Conservation (phyloP, 2,113 vertebrate genomes). For the Orcinus orca region DNA sequence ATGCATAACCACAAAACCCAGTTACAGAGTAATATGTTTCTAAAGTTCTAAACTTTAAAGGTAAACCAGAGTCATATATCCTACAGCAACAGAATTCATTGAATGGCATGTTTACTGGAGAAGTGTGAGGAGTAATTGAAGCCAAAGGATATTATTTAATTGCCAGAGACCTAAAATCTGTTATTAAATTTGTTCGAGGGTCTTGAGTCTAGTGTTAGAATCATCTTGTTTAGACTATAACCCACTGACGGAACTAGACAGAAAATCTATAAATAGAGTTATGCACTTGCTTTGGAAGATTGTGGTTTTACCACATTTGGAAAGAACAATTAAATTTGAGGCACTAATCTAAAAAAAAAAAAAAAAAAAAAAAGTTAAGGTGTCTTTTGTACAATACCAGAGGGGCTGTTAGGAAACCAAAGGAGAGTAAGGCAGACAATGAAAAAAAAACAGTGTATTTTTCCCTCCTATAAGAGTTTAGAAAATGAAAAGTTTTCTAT, state of each 20-base stretch:
- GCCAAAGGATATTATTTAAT: constrained; percentile 15
- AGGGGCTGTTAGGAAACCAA: background rate
- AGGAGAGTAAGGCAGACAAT: background rate
- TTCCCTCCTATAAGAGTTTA: background rate
- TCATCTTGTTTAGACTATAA: background rate
- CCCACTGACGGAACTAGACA: background rate
- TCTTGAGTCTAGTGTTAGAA: background rate
- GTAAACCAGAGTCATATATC: background rate
- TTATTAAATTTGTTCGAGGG: constrained; percentile 36
- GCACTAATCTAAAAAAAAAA: background rate
- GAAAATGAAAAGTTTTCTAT: background rate
- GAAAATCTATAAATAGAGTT: constrained; percentile 31
- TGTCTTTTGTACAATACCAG: background rate
- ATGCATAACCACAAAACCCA: background rate
- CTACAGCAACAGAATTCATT: background rate
- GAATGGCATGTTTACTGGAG: background rate
- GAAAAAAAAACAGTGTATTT: background rate
- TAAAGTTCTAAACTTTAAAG: constrained; percentile 30
- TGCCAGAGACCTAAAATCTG: constrained; percentile 18
- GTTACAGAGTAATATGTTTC: background rate
- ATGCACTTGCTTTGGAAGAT: background rate
- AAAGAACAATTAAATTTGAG: constrained; percentile 53
- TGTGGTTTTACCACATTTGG: background rate
- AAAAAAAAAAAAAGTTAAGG: background rate
- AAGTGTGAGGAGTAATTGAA: background rate